Base-by-base conservation (phyloP, 2,113 vertebrate genomes). In the Lasiurus borealis region DNA sequence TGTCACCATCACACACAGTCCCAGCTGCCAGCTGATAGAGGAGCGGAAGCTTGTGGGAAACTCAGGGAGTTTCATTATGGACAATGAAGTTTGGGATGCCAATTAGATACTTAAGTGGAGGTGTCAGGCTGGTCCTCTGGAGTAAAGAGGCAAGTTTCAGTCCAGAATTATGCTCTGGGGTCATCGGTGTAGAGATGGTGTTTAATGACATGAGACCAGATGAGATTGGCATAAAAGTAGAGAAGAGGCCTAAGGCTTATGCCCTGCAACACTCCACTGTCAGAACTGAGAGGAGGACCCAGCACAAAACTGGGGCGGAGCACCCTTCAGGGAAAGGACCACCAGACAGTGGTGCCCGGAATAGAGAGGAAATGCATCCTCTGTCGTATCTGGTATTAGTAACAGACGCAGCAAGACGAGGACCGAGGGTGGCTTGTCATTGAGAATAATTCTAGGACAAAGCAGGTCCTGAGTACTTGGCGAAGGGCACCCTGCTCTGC, bases 261-360 rank as follows among this genome's bases (percentile, higher is more conserved):
- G 54, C 2, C 15, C n/a, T 8, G 36, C 25, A 34, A 14, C 18
- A 1, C 8, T 27, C 19, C 12, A 1, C 2, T 1, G 44, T 6
- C 14, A 5, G 36, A 34, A n/a, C 2, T 7, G 0, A 2, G 36
- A 31, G 15, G 31, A 11, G 31, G 64, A 18, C 21, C 31, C 7
- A 7, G 21, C 27, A 1, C 27, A 2, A 2, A 25, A 13, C n/a
- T 2, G 44, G 40, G 80, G 36, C 23, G 19, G n/a, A 25, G 2
- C 27, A 15, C 5, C 19, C 31, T 5, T 27, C 2, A 3, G 44
- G 2, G 10, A 48, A 68, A 40, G n/a, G 21, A 6, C 14, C 13
- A 5, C 19, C 2, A 0, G 50, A 4, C 5, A 21, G 6, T 21
- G 44, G 13, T 12, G 27, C 46, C 0, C 0, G 11, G 10, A n/a